Base-by-base conservation (phyloP, 2,888 invertebrate species). In the Phortica magna region DNA sequence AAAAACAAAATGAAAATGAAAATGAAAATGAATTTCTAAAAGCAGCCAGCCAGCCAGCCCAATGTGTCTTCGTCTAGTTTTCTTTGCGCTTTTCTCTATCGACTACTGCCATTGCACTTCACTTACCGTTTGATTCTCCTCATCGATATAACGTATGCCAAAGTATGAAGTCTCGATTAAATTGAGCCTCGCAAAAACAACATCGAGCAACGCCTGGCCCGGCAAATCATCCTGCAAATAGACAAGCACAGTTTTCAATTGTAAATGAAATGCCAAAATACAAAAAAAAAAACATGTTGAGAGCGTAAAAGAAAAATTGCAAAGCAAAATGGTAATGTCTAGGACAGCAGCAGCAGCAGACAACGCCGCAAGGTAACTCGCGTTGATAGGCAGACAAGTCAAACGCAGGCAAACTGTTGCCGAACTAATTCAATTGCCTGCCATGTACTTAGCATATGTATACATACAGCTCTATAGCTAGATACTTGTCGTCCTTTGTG, bases 101-200 rank as follows among this genome's bases (percentile, higher is more conserved):
- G 12, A 61, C 43, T 41, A n/a, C 10, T 7, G 12, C 59, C 39
- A n/a, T 41, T 55, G 19, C 59, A 14, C 43, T 41, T 79, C 83
- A 91, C 95, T 95, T 94, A 98, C 98, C 93, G 98, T 96, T 94
- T 98, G 98, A 91, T 96, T 98, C 87, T 97, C 96, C 88, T 95
- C 95, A 92, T 98, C 98, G 79, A 98, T 94, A 91, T 96, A 99
- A 81, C 98, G 95, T 71, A 99, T 94, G 73, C 99, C 98, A 92
- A 99, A 99, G 93, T 98, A 99, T 81, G 98, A 97, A 73, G 98
- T 98, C 93, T 99, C 98, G 91, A 98, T 93, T 77, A 99, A 94
- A 93, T 98, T 98, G 86, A 99, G 94, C 91, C 98, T 97, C 84
- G 96, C 95, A 92, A 97, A 98, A 73, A 98, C 98, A 83, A 97